Conservation (phyloP, 2,113 vertebrate genomes). For the Sardina pilchardus region DNA sequence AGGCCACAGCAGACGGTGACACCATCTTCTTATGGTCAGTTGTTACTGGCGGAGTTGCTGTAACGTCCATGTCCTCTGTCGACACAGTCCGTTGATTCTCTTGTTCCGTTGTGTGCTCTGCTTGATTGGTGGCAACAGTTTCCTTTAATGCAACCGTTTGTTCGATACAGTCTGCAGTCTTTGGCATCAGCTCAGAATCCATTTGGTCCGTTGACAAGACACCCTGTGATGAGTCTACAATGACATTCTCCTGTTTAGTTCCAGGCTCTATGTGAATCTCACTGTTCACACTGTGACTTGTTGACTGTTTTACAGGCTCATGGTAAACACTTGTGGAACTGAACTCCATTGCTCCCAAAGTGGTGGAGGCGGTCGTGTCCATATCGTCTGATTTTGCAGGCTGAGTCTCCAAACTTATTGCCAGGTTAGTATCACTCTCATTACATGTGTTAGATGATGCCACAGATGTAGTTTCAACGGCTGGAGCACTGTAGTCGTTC, state of each 20-base stretch:
- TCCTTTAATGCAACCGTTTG: background rate
- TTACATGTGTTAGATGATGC: background rate
- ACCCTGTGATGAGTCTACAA: background rate
- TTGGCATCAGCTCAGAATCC: background rate
- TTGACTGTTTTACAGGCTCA: background rate
- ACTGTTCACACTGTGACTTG: background rate
- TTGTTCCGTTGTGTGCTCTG: background rate
- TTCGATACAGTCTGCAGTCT: background rate
- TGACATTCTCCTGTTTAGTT: background rate
- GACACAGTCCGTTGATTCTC: background rate
- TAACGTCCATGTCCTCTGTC: background rate
- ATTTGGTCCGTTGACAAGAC: background rate
- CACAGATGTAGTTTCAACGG: background rate
- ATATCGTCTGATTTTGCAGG: background rate
- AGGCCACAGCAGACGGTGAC: background rate
- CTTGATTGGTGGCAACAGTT: background rate
- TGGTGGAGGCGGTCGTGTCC: background rate
- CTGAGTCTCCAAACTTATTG: background rate
- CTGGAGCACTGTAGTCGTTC: background rate
- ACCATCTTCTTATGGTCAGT: background rate
- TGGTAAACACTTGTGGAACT: background rate
- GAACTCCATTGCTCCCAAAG: background rate
- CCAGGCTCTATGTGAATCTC: background rate
- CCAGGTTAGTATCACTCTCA: background rate
- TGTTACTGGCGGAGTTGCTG: background rate